These are phyloP conservation scores for Microhierax caerulescens DNA, from an alignment of 2,797 vertebrate genomes.

Conservation along the genomic window DNA sequence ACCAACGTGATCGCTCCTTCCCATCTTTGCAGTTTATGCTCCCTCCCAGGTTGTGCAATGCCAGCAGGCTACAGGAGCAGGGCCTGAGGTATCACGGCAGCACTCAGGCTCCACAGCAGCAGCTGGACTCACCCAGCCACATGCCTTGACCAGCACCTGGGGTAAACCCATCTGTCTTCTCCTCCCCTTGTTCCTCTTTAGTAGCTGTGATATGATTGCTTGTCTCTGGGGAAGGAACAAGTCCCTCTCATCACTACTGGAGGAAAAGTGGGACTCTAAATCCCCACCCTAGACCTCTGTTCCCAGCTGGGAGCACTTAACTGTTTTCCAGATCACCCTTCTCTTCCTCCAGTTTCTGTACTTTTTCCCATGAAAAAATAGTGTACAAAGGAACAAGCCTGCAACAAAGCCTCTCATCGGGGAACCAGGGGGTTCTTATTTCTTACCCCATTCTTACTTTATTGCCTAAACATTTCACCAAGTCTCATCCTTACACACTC, in stretches of 20 bases:
- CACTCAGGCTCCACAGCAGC: not conserved
- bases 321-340: not conserved
- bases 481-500: not conserved
- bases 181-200: not conserved
- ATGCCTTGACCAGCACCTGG: not conserved
- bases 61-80: not conserved
- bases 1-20: not conserved
- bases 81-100: not conserved
- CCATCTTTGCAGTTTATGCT: not conserved
- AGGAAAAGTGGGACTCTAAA: not conserved
- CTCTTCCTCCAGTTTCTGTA: not conserved
- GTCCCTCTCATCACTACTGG: accelerated
- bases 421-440: not conserved
- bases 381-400: not conserved
- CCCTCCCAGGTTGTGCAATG: not conserved
- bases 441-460: not conserved
- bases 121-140: not conserved
- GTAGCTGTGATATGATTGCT: not conserved
- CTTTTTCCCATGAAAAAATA: not conserved
- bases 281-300: not conserved
- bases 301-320: not conserved
- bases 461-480: not conserved
- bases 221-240: not conserved
- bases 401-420: not conserved
- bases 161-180: not conserved